Base-by-base conservation (phyloP, 1,140 invertebrate species). In the Eufriesea mexicana region DNA sequence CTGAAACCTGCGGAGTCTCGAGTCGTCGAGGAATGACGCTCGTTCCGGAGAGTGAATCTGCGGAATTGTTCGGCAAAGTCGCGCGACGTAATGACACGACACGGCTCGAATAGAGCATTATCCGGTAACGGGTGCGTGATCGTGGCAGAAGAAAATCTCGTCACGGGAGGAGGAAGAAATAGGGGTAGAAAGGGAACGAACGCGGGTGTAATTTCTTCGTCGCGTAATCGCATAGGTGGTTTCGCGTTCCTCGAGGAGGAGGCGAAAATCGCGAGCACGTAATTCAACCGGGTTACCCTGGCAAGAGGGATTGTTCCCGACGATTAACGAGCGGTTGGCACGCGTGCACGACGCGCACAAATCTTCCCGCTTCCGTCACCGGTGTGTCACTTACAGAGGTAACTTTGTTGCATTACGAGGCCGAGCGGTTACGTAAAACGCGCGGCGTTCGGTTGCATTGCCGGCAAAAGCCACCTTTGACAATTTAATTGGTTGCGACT, bases 401-500 rank as follows among this genome's bases (percentile, higher is more conserved):
- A 49, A 76, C 72, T 42, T 67, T 59, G 73, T 68, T 76, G n/a
- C 72, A 67, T 66, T 59, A 49, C 49, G 18, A 14, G 51, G 28
- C 2, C 4, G 0, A n/a, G 8, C 12, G 4, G n/a, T 82, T 82
- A 82, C 79, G 73, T 68, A 82, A 81, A 67, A 42, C 59, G 49
- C 28, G 10, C 45, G 25, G 35, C 20, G 71, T 55, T 67, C 72
- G 12, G 42, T 47, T 81, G 18, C 72, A 25, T 47, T 9, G 57
- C 35, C 12, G 70, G 61, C 79, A 49, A 74, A 73, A 81, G 72
- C 42, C 28, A 14, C 62, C 42, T 82, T 68, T 76, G 73, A 82
- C 79, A 76, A 82, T 82, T 68, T 82, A 82, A 82, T 82, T 82
- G 79, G 54, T 66, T 68, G 35, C 73, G 61, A 74, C 47, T 62